Evolutionary conservation across 2,113 vertebrate species (phyloP).

Genomic region (Chaetodon auriga): DNA sequence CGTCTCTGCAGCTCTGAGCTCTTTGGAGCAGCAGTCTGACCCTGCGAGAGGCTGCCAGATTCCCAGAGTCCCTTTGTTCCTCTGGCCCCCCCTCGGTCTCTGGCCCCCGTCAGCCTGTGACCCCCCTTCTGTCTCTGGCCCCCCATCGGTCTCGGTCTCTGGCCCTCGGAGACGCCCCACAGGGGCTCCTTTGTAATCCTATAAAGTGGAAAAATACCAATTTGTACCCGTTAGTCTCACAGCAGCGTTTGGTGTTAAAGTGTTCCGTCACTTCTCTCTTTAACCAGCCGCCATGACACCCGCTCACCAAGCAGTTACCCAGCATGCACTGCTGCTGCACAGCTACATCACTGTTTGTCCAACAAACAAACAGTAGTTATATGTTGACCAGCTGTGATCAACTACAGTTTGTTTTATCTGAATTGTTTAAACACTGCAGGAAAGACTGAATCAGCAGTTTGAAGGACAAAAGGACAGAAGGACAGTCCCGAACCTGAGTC

Average conservation of each 20-base stretch:
- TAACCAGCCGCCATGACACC: background rate
- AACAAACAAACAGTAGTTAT: no score
- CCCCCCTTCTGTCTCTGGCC: background rate
- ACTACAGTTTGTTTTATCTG: no score
- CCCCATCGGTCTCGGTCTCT: slow-evolving; percentile 44
- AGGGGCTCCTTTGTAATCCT: slow-evolving; percentile 78
- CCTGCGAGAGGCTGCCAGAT: no score
- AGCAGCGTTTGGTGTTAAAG: slow-evolving; percentile 70
- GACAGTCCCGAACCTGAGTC: no score
- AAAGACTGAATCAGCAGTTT: no score
- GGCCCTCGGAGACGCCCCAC: slow-evolving; percentile 51
- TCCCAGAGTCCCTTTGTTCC: no score
- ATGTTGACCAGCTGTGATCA: no score
- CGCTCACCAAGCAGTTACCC: background rate
- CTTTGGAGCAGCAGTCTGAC: no score
- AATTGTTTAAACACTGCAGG: no score
- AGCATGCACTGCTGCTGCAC: slow-evolving; percentile 15
- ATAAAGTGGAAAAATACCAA: slow-evolving; percentile 81
- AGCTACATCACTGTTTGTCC: background rate
- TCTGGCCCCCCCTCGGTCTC: background rate
- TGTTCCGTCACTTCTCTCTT: slow-evolving; percentile 29
- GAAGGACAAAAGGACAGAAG: no score
- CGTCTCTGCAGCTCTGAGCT: no score
- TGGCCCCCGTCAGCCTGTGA: no score
- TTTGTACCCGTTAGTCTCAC: slow-evolving; percentile 82